These are phyloP conservation scores for Lamellibrachia columna DNA, from an alignment of 2,888 invertebrate species.

Conservation along the genomic window DNA sequence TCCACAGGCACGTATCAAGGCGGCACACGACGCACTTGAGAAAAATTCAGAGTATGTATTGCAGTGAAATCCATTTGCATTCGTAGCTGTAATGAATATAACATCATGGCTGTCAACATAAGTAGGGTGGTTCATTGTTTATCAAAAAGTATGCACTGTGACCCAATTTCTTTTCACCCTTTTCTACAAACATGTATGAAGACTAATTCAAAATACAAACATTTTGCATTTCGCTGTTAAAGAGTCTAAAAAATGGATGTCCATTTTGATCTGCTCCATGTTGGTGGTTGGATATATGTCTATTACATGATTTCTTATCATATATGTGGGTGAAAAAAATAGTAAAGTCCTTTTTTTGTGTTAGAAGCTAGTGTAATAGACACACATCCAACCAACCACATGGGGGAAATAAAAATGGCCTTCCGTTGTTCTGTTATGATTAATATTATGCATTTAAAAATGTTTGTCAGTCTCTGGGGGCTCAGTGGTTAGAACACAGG, in stretches of 20 bases:
- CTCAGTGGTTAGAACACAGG: too few species aligned
- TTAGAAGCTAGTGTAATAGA: too few species aligned
- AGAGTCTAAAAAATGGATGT: too few species aligned
- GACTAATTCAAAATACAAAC: not conserved
- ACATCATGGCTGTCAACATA: not conserved
- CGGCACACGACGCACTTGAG: constrained; percentile 88
- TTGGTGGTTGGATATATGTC: too few species aligned
- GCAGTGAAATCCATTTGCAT: not conserved
- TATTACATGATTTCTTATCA: too few species aligned
- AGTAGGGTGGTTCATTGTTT: not conserved
- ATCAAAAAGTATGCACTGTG: not conserved
- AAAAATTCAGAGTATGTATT: constrained; percentile 78
- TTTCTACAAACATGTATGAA: not conserved
- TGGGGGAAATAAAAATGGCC: too few species aligned
- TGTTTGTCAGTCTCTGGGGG: not conserved
- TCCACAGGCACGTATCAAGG: constrained; percentile 87
- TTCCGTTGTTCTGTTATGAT: not conserved
- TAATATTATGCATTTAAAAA: not conserved
- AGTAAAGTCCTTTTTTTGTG: too few species aligned
- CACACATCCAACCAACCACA: too few species aligned
- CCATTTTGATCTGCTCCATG: too few species aligned
- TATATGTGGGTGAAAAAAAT: too few species aligned
- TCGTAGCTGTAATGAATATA: not conserved
- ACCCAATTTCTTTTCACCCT: not conserved
- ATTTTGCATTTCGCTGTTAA: not conserved